phyloP scores from a whole-genome alignment of 2,888 invertebrate species.

The Muschampia plurimacula region DNA sequence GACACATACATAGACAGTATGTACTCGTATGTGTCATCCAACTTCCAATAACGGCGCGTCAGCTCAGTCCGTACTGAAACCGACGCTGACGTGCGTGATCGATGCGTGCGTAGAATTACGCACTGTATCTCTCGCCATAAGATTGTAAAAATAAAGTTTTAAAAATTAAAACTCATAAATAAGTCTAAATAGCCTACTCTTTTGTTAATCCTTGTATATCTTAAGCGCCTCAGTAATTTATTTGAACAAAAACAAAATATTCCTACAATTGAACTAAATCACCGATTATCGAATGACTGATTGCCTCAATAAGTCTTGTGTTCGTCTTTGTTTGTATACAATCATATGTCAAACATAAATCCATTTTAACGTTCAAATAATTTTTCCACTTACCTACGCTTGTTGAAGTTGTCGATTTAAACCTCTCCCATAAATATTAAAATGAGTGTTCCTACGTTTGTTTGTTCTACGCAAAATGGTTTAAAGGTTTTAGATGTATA shows the following conservation, averaged over 20 bases:
- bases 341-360: slow-evolving; percentile 7
- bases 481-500: slow-evolving; percentile 26
- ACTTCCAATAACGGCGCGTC: too few species aligned
- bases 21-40: too few species aligned
- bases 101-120: too few species aligned
- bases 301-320: neutral
- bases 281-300: neutral
- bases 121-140: too few species aligned
- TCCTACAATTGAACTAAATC: neutral
- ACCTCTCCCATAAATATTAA: neutral
- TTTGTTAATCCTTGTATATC: too few species aligned
- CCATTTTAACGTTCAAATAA: neutral
- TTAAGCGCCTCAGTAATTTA: neutral
- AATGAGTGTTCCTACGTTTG: slow-evolving; percentile 7
- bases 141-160: too few species aligned
- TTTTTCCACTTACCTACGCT: neutral
- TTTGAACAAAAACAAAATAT: neutral
- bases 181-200: too few species aligned
- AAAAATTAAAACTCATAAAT: too few species aligned
- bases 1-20: too few species aligned
- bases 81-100: too few species aligned
- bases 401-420: neutral
- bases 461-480: slow-evolving; percentile 17
- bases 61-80: too few species aligned
- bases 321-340: neutral